Base-by-base conservation (phyloP, 92 coral and sea anemone species). In the Scolanthus callimorphus region DNA sequence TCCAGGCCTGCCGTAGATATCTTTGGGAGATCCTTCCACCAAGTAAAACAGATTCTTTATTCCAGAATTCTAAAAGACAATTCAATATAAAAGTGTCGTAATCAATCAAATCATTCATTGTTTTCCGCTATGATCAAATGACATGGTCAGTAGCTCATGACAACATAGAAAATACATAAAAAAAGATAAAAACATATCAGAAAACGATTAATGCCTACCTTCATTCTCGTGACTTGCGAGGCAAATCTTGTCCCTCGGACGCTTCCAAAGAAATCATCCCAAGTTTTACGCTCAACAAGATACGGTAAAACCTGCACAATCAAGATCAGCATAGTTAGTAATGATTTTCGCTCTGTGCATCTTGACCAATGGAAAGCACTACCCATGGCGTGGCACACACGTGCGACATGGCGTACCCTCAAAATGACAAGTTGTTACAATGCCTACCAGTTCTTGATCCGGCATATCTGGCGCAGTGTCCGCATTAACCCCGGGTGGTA, bases 21-120 rank as follows among this genome's bases (percentile, higher is more conserved):
- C 87, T 49, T 60, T 80, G 24, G 87, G 81, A 24, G 67, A 72
- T 27, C 87, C 87, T 61, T 80, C 87, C 69, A 80, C 87, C 51
- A 80, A 41, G 29, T 80, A 80, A 45, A 73, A 73, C 30, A 80
- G 77, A 48, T 80, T 74, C 24, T 53, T 37, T 23, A 80, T 61
- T 13, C 87, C 87, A 60, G 71, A 80, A 0, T 21, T 49, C 87
- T 80, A 55, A 52, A 60, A 0, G 27, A 17, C 60, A 1, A 11
- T 21, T n/a, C 9, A 26, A 1, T 6, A 24, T 25, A 37, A n/a
- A n/a, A n/a, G 17, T 17, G 6, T 12, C 3, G 3, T 50, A 2
- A 15, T 23, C 3, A 2, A 54, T 54, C 17, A 54, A 12, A 2
- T 27, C 39, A 54, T 25, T 24, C 3, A 54, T n/a, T n/a, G n/a